Evolutionary conservation across 2,797 vertebrate species (phyloP).

Genomic region (Siniperca undulata): DNA sequence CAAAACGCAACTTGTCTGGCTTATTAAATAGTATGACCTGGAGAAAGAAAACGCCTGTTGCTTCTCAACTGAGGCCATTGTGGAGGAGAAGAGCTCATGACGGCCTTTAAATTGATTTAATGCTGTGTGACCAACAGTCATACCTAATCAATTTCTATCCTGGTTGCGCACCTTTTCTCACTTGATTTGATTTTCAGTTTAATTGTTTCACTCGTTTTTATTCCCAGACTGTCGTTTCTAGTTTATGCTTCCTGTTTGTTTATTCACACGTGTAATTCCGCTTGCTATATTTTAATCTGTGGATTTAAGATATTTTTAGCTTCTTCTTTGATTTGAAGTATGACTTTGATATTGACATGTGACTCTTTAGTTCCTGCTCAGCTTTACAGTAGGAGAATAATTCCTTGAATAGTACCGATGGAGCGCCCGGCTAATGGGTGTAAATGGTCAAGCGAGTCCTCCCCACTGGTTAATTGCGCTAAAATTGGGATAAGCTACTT

Average conservation of each 20-base stretch:
- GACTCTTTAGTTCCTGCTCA: constrained; percentile 22
- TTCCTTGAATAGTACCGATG: constrained; percentile 63
- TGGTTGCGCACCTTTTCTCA: constrained; percentile 58
- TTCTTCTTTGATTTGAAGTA: not conserved
- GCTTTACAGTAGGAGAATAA: constrained; percentile 48
- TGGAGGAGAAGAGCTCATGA: constrained; percentile 82
- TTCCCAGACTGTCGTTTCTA: not conserved
- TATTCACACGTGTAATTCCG: not conserved
- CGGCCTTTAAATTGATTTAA: constrained; percentile 85
- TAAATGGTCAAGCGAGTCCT: constrained; percentile 81
- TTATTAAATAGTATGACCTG: constrained; percentile 89
- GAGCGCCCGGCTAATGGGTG: constrained; percentile 76
- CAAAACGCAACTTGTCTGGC: constrained; percentile 90
- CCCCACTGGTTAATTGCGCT: constrained; percentile 88
- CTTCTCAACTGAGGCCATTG: constrained; percentile 85
- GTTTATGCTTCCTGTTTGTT: not conserved
- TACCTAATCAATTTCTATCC: constrained; percentile 80
- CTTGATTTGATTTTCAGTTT: constrained; percentile 5
- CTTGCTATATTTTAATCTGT: not conserved
- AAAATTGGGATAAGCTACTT: constrained; percentile 85
- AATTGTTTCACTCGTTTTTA: not conserved
- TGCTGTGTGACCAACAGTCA: constrained; percentile 85
- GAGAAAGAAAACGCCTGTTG: constrained; percentile 87
- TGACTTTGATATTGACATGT: constrained; percentile 40
- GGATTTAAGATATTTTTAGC: not conserved